Evolutionary conservation across 2,888 invertebrate genomes (phyloP).

Genomic region (Hermaeophaga mercurialis): DNA sequence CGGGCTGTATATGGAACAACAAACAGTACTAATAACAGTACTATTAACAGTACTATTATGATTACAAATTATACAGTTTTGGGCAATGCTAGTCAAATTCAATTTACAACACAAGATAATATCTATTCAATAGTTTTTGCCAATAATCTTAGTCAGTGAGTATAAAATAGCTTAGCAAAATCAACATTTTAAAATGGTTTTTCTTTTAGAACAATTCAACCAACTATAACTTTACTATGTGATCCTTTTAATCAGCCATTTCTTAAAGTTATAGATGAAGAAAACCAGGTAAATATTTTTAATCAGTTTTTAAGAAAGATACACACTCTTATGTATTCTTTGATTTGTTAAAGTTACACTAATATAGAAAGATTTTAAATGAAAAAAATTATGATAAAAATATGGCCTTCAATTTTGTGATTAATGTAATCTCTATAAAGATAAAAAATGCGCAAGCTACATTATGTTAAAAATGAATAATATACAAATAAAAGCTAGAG

Average conservation of each 20-base stretch:
- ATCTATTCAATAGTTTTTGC: slow-evolving; percentile 9
- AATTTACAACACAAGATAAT: slow-evolving; percentile 18
- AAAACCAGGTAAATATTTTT: slow-evolving; percentile 8
- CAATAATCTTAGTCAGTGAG: slow-evolving; percentile 1
- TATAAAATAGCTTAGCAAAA: neutral
- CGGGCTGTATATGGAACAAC: neutral
- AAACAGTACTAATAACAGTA: neutral
- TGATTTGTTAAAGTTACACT: too few species aligned
- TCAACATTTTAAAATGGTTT: neutral
- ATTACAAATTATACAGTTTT: neutral
- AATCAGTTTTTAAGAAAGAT: too few species aligned
- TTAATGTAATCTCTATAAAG: too few species aligned
- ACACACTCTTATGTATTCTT: too few species aligned
- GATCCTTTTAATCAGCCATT: slow-evolving; percentile 33
- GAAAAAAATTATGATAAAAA: too few species aligned
- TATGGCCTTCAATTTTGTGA: neutral
- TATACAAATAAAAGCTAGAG: too few species aligned
- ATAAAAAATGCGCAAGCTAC: too few species aligned
- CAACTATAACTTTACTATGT: slow-evolving; percentile 39
- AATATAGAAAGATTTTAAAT: too few species aligned
- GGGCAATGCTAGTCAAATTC: slow-evolving; percentile 17
- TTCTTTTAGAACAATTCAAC: slow-evolving; percentile 19
- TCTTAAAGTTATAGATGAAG: slow-evolving; percentile 36
- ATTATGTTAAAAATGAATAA: too few species aligned
- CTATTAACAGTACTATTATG: too few species aligned